These are phyloP conservation scores for Synanthedon vespiformis DNA, from an alignment of 2,888 invertebrate genomes.

Conservation along the genomic window DNA sequence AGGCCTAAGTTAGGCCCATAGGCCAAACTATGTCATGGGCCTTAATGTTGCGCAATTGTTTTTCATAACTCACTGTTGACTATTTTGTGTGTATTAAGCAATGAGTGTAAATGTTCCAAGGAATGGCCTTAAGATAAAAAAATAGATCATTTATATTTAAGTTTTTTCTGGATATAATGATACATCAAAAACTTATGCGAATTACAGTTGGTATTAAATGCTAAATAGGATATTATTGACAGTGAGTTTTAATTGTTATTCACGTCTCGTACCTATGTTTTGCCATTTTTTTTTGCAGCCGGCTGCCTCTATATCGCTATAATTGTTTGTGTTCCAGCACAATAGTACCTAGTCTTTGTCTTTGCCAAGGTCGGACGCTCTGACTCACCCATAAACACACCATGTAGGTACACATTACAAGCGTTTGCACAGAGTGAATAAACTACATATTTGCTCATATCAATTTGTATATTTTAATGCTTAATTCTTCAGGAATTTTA, in stretches of 20 bases:
- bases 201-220: too few relatives aligned
- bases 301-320: constrained; percentile 29
- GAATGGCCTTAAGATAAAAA: too few relatives aligned
- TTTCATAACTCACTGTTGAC: too few relatives aligned
- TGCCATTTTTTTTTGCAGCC: constrained; percentile 38
- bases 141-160: too few relatives aligned
- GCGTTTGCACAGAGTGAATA: background rate
- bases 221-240: too few relatives aligned
- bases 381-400: constrained; percentile 22
- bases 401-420: background rate
- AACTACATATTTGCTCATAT: background rate
- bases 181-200: too few relatives aligned
- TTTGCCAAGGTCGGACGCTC: constrained; percentile 46
- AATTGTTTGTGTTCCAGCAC: constrained; percentile 37
- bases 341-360: constrained; percentile 47
- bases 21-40: too few relatives aligned
- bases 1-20: too few relatives aligned
- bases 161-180: too few relatives aligned
- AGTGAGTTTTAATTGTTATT: constrained; percentile 25
- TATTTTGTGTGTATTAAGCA: too few relatives aligned
- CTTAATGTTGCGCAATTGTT: too few relatives aligned
- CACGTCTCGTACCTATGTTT: constrained; percentile 25
- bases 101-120: too few relatives aligned
- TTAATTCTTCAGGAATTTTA: background rate
- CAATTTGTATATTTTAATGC: background rate